Evolutionary conservation across 2,113 vertebrate genomes (phyloP).

Genomic region (Hippolais icterina): DNA sequence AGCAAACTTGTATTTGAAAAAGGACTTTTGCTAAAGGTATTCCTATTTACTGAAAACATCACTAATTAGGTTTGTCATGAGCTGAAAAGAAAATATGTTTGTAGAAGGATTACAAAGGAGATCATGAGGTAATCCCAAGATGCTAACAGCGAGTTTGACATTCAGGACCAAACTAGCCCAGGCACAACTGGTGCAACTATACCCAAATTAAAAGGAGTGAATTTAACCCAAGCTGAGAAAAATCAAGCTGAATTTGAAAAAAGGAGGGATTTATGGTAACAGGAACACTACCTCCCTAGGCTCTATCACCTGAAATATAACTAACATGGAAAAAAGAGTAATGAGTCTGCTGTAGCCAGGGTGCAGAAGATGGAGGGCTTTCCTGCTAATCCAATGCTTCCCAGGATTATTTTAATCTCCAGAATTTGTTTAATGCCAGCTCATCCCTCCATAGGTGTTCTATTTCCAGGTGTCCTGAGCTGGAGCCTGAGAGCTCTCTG

Average conservation of each 20-base stretch:
- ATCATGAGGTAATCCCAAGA: conserved; percentile 54
- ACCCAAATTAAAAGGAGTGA: neutral
- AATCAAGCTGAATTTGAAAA: neutral
- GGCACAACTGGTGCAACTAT: neutral
- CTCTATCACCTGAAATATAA: neutral
- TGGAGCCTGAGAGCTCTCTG: neutral
- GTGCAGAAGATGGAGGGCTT: neutral
- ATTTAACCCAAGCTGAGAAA: neutral
- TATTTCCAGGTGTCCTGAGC: neutral
- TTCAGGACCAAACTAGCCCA: neutral
- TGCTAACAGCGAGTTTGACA: conserved; percentile 17
- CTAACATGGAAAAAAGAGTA: neutral
- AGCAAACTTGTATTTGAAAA: conserved; percentile 44
- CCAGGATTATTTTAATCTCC: conserved; percentile 9
- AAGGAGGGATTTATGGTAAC: neutral
- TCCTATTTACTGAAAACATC: conserved; percentile 47
- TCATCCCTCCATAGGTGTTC: neutral
- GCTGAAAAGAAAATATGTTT: conserved; percentile 61
- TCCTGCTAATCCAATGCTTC: neutral
- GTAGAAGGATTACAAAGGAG: conserved; percentile 56
- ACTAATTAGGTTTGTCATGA: conserved; percentile 44
- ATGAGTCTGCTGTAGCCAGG: neutral
- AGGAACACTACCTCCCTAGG: neutral
- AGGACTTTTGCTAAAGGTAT: neutral
- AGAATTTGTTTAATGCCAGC: neutral